A percentile compares a stretch with the other conserved stretches of the same genome.
Evolutionary conservation across 1,140 invertebrate genomes (phyloP).

Genomic region (Harlomillsia oculata): DNA sequence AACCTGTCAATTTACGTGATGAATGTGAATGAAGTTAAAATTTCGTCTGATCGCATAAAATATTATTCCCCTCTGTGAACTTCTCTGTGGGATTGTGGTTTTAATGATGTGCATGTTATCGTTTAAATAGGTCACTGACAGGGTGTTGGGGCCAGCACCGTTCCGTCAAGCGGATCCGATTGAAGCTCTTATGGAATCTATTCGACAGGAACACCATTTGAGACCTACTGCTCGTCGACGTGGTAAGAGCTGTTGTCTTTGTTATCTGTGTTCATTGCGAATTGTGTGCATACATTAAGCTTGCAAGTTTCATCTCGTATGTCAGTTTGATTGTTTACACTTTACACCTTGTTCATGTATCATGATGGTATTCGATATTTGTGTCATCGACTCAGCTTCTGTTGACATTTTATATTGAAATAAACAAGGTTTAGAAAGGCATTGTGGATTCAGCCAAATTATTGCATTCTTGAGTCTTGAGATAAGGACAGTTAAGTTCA

Average conservation of each 20-base stretch:
- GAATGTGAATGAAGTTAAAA: too few relatives aligned
- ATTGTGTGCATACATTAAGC: not conserved
- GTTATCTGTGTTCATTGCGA: too few relatives aligned
- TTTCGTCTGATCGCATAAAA: too few relatives aligned
- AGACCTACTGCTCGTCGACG: constrained; percentile 45
- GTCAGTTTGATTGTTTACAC: not conserved
- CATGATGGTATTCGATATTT: not conserved
- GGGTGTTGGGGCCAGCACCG: constrained; percentile 62
- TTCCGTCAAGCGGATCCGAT: constrained; percentile 61
- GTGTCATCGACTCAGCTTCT: not conserved
- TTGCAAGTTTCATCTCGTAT: not conserved
- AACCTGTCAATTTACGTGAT: too few relatives aligned
- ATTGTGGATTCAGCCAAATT: too few relatives aligned
- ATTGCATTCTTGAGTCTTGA: too few relatives aligned
- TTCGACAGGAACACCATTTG: constrained; percentile 63
- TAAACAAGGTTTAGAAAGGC: too few relatives aligned
- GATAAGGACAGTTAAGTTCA: too few relatives aligned
- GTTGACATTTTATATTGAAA: not conserved
- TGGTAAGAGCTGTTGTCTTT: too few relatives aligned
- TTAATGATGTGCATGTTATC: constrained; percentile 6
- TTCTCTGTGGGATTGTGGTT: not conserved
- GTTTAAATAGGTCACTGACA: constrained; percentile 63
- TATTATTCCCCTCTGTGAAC: too few relatives aligned
- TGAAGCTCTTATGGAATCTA: constrained; percentile 79
- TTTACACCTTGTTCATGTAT: not conserved